Evolutionary conservation across 2,888 invertebrate species (phyloP).

Genomic region (Acronicta alni): DNA sequence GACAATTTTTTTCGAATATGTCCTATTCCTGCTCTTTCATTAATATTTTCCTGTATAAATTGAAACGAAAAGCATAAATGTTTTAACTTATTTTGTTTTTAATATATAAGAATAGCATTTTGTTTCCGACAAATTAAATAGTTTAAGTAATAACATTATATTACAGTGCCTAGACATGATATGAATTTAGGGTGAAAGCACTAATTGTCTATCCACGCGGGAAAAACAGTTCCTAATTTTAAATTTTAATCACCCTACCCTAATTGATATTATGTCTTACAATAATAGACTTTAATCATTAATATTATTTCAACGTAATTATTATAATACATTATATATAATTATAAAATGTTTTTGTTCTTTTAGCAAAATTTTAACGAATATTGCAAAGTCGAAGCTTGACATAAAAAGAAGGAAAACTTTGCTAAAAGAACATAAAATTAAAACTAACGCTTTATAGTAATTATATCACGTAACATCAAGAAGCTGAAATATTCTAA

Average conservation of each 20-base stretch:
- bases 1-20: no score
- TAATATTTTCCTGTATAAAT: background rate
- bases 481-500: conserved; percentile 82
- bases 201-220: conserved; percentile 27
- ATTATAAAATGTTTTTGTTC: conserved; percentile 45
- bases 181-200: conserved; percentile 48
- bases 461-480: conserved; percentile 73
- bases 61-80: background rate
- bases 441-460: conserved; percentile 80
- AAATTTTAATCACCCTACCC: conserved; percentile 39
- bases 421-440: conserved; percentile 43
- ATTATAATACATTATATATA: conserved; percentile 37
- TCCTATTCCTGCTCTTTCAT: conserved; percentile 24
- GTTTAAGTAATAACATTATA: conserved; percentile 41
- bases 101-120: conserved; percentile 17
- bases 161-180: conserved; percentile 58
- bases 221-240: conserved; percentile 48
- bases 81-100: background rate
- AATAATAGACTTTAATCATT: conserved; percentile 42
- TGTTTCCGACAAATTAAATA: conserved; percentile 14
- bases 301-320: conserved; percentile 46
- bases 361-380: conserved; percentile 21
- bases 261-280: conserved; percentile 55
- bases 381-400: background rate
- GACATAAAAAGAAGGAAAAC: no score